Conservation (phyloP, 2,113 vertebrate genomes). For the Ahaetulla prasina region DNA sequence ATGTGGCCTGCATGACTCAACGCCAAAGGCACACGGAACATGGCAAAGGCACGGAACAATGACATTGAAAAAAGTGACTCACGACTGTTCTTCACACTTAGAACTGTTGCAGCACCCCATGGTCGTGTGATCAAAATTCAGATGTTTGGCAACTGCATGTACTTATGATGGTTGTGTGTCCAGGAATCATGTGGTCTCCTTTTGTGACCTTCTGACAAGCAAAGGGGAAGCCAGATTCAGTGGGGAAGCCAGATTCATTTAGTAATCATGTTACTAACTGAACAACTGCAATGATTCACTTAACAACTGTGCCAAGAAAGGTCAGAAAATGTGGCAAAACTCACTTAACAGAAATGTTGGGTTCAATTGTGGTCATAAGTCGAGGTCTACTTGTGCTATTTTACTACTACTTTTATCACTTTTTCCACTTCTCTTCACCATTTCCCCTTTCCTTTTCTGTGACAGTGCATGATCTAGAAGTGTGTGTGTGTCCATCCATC, state of each 20-base stretch:
- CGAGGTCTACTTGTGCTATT: not conserved
- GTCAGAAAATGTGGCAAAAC: not conserved
- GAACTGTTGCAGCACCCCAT: not conserved
- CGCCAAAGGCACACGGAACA: too few species aligned
- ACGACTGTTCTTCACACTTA: not conserved
- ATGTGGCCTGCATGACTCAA: too few species aligned
- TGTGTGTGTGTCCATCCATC: not conserved
- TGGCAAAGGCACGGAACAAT: too few species aligned
- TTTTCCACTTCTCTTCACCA: not conserved
- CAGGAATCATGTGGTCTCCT: not conserved
- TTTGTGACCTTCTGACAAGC: not conserved
- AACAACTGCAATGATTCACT: not conserved
- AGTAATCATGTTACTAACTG: not conserved
- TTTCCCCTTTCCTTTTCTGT: not conserved
- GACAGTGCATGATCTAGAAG: not conserved
- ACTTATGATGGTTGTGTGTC: not conserved
- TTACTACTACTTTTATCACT: not conserved
- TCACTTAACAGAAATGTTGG: not conserved
- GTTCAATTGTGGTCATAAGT: not conserved
- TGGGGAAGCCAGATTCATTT: not conserved
- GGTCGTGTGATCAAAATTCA: not conserved
- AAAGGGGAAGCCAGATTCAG: not conserved
- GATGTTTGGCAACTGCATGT: not conserved
- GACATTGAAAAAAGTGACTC: not conserved
- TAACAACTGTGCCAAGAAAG: not conserved